A percentile compares a stretch with the other conserved stretches of the same genome.
These are phyloP conservation scores for Anarhynchus alexandrinus DNA, from an alignment of 2,113 vertebrate genomes.

Conservation along the genomic window DNA sequence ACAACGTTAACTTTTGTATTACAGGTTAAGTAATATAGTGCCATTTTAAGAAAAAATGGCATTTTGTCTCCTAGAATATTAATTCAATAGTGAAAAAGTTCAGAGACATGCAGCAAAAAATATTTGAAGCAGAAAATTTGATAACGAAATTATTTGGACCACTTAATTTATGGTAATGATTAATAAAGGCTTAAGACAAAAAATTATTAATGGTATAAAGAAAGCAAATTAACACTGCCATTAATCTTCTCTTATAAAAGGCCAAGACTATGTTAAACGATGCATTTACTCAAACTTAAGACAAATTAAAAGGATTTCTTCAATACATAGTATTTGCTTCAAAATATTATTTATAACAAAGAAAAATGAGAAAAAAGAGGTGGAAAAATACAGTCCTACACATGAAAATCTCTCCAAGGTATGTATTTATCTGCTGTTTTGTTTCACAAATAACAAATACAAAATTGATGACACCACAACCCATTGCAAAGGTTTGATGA, in stretches of 20 bases:
- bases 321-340: not conserved
- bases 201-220: not conserved
- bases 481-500: not conserved
- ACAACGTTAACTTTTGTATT: too few species aligned
- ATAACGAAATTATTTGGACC: not conserved
- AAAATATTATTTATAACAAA: not conserved
- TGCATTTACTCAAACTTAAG: not conserved
- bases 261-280: not conserved
- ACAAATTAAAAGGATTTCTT: not conserved
- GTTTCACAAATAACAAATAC: not conserved
- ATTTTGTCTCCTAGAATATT: not conserved
- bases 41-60: not conserved
- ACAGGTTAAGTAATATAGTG: not conserved
- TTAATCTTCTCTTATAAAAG: not conserved
- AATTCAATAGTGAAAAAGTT: not conserved
- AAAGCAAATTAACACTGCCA: not conserved
- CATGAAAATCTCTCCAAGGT: not conserved
- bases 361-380: not conserved
- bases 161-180: not conserved
- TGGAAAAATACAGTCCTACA: not conserved
- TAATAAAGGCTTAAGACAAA: not conserved
- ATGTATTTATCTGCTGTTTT: not conserved
- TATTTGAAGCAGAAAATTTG: not conserved
- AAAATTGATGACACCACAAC: not conserved
- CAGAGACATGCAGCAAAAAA: not conserved